Percentiles rank a stretch among this genome's conserved stretches.
phyloP scores from a whole-genome alignment of 2,888 invertebrate genomes.

The Osmoderma eremita region DNA sequence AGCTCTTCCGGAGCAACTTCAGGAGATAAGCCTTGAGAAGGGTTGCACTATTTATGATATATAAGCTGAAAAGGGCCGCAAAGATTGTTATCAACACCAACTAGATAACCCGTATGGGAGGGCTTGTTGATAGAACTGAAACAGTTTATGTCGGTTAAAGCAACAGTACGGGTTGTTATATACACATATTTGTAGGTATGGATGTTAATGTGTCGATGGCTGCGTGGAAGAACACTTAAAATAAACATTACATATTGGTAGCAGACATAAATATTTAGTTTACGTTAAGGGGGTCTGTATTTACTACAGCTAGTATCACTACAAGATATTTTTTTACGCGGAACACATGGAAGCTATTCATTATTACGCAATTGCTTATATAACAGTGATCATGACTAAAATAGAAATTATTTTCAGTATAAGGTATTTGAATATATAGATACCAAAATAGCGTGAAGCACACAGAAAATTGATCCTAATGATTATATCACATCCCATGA shows the following conservation, averaged over 20 bases:
- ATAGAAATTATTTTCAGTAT: conserved; percentile 6
- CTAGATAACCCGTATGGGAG: conserved; percentile 22
- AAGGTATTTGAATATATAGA: too few species aligned
- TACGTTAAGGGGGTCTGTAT: conserved; percentile 26
- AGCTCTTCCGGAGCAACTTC: conserved; percentile 55
- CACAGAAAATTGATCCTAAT: too few species aligned
- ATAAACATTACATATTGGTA: conserved; percentile 18
- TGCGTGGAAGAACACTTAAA: conserved; percentile 8
- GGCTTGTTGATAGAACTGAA: conserved; percentile 34
- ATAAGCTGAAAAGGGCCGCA: conserved; percentile 48
- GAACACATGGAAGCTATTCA: conserved; percentile 21
- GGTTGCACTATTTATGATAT: conserved; percentile 51
- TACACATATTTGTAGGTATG: conserved; percentile 11
- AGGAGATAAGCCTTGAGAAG: conserved; percentile 52
- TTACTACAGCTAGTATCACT: neutral
- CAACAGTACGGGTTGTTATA: conserved; percentile 20
- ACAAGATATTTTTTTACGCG: conserved; percentile 12
- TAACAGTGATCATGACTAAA: conserved; percentile 1
- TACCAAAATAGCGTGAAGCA: too few species aligned
- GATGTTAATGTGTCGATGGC: conserved; percentile 33
- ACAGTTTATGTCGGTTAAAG: conserved; percentile 23
- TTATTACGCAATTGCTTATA: conserved; percentile 8
- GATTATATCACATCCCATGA: too few species aligned
- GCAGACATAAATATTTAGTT: conserved; percentile 36
- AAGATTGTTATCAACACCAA: conserved; percentile 41